Conservation (phyloP, 1,140 invertebrate genomes). For the Penaeus japonicus region DNA sequence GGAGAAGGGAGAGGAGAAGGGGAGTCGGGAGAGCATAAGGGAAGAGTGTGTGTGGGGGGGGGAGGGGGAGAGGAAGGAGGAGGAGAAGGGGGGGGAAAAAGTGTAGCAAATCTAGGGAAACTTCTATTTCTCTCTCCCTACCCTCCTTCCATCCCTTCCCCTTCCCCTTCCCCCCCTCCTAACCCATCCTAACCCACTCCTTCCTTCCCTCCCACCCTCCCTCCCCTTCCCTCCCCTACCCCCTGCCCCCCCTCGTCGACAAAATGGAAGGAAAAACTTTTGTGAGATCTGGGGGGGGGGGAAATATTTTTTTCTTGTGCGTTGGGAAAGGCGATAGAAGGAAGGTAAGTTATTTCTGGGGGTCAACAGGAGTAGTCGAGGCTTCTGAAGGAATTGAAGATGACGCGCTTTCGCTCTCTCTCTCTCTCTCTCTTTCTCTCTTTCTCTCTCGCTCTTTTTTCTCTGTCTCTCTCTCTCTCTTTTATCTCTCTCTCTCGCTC, state of each 20-base stretch:
- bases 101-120: conserved; percentile 42
- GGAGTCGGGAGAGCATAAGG: background rate
- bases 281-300: conserved; percentile 30
- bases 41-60: background rate
- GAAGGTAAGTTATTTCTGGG: no score
- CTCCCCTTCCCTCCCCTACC: conserved; percentile 16
- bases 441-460: no score
- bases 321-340: no score
- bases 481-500: no score
- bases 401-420: no score
- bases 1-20: background rate
- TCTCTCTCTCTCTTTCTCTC: no score
- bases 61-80: background rate
- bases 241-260: conserved; percentile 21
- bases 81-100: background rate
- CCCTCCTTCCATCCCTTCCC: background rate
- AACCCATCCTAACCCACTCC: no score
- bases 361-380: no score
- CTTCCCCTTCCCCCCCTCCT: conserved; percentile 12
- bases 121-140: conserved; percentile 32
- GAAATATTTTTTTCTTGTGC: conserved; percentile 25
- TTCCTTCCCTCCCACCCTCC: background rate
- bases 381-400: no score
- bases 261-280: conserved; percentile 49
- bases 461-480: no score